Evolutionary conservation across 1,140 invertebrate species (phyloP).

Genomic region (Chelonus insularis): DNA sequence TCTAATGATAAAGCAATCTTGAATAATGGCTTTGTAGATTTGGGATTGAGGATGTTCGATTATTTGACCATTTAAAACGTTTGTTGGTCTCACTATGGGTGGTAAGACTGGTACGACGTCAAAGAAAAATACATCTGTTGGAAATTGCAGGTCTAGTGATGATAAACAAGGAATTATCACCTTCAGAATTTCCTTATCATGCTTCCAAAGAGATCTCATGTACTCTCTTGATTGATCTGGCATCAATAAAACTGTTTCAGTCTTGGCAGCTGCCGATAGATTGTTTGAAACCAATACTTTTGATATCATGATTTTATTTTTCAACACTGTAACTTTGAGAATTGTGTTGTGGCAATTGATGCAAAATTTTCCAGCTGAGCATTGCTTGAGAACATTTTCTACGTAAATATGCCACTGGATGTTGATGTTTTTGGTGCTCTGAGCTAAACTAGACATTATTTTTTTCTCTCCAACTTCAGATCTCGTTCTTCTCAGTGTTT

Average conservation of each 20-base stretch:
- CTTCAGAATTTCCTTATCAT: slow-evolving; percentile 73
- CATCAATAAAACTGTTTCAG: slow-evolving; percentile 55
- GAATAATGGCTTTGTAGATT: slow-evolving; percentile 71
- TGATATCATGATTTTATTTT: slow-evolving; percentile 65
- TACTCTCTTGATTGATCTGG: slow-evolving; percentile 71
- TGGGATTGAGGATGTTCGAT: slow-evolving; percentile 83
- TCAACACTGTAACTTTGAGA: slow-evolving; percentile 65
- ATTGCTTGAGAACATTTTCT: slow-evolving; percentile 62
- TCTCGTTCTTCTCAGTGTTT: too few relatives aligned
- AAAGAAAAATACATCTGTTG: slow-evolving; percentile 90
- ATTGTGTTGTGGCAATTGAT: slow-evolving; percentile 66
- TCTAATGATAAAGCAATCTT: slow-evolving; percentile 65
- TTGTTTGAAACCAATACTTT: slow-evolving; percentile 13
- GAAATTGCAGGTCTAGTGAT: slow-evolving; percentile 60
- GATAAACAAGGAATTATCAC: slow-evolving; percentile 75
- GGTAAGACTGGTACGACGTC: slow-evolving; percentile 85
- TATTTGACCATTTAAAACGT: slow-evolving; percentile 70
- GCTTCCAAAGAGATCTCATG: slow-evolving; percentile 75
- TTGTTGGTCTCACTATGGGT: slow-evolving; percentile 80
- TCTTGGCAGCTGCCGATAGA: slow-evolving; percentile 21
- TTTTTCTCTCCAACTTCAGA: too few relatives aligned
- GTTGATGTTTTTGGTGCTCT: slow-evolving; percentile 64
- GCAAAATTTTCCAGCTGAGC: slow-evolving; percentile 62
- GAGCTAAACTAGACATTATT: neutral
- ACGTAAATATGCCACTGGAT: slow-evolving; percentile 65